phyloP scores from a whole-genome alignment of 2,888 invertebrate genomes.

The Apodemia duryi region DNA sequence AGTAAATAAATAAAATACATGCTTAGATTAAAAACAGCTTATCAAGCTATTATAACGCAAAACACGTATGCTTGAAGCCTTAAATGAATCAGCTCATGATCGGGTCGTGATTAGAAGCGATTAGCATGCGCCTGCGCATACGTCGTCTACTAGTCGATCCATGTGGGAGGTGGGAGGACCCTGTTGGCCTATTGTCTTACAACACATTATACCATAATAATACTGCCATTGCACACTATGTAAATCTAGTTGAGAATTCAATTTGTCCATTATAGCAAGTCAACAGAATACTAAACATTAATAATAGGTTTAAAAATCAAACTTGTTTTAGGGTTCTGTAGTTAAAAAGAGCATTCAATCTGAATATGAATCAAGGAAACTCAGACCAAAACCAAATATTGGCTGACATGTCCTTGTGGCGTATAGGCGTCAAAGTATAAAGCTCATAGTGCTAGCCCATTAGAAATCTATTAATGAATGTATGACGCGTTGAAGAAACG shows the following conservation, averaged over 20 bases:
- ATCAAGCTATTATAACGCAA: slow-evolving; percentile 16
- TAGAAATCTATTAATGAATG: too few relatives aligned
- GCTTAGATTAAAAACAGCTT: too few relatives aligned
- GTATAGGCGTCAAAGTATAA: too few relatives aligned
- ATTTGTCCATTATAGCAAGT: slow-evolving; percentile 63
- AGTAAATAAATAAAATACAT: too few relatives aligned
- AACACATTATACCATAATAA: slow-evolving; percentile 69
- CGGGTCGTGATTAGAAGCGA: slow-evolving; percentile 71
- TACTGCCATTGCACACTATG: slow-evolving; percentile 71
- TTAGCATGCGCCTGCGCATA: slow-evolving; percentile 64
- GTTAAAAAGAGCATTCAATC: neutral
- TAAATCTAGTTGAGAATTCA: slow-evolving; percentile 72
- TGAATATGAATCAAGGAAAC: too few relatives aligned
- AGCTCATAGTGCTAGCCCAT: too few relatives aligned
- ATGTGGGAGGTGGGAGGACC: slow-evolving; percentile 72
- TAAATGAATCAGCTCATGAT: slow-evolving; percentile 74
- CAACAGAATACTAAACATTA: slow-evolving; percentile 20
- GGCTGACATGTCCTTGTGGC: too few relatives aligned
- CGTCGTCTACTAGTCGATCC: slow-evolving; percentile 47
- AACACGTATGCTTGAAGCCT: neutral
- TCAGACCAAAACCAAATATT: too few relatives aligned
- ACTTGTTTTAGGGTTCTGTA: neutral
- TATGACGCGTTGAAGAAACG: too few relatives aligned
- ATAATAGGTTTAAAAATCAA: slow-evolving; percentile 1
- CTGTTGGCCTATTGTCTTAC: slow-evolving; percentile 67